Percentiles rank a stretch among this genome's conserved stretches.
These are phyloP conservation scores for Tinea trinotella DNA, from an alignment of 2,888 invertebrate genomes.

Conservation along the genomic window DNA sequence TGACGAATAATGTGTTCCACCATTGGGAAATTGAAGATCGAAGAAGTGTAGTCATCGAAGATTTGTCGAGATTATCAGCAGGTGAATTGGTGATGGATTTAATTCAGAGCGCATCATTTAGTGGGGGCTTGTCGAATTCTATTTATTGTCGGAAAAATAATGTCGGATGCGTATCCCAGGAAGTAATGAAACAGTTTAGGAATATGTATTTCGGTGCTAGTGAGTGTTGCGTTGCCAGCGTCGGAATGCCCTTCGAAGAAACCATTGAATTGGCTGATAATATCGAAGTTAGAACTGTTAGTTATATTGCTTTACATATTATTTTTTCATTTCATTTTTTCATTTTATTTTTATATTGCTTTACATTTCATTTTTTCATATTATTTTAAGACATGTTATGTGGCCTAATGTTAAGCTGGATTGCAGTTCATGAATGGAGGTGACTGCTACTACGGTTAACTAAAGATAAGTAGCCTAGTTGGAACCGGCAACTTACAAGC, in stretches of 20 bases:
- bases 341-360: no score
- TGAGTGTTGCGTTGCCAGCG: slow-evolving; percentile 41
- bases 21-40: slow-evolving; percentile 46
- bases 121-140: slow-evolving; percentile 46
- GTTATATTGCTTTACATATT: slow-evolving; percentile 20
- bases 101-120: slow-evolving; percentile 46
- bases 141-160: slow-evolving; percentile 44
- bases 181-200: slow-evolving; percentile 31
- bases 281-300: slow-evolving; percentile 33
- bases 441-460: no score
- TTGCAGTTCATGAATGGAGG: no score
- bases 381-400: no score
- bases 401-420: no score
- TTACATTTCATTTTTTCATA: no score
- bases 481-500: no score
- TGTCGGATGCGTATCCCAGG: slow-evolving; percentile 34
- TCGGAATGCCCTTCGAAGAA: slow-evolving; percentile 50
- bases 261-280: slow-evolving; percentile 42
- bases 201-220: slow-evolving; percentile 33
- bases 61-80: slow-evolving; percentile 35
- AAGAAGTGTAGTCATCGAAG: slow-evolving; percentile 35
- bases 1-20: slow-evolving; percentile 31
- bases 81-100: slow-evolving; percentile 45
- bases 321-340: no score
- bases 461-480: no score